Evolutionary conservation across 1,140 invertebrate genomes (phyloP), one percentile per base, ranked within the genome.

Genomic region (Drosophila rufa): DNA sequence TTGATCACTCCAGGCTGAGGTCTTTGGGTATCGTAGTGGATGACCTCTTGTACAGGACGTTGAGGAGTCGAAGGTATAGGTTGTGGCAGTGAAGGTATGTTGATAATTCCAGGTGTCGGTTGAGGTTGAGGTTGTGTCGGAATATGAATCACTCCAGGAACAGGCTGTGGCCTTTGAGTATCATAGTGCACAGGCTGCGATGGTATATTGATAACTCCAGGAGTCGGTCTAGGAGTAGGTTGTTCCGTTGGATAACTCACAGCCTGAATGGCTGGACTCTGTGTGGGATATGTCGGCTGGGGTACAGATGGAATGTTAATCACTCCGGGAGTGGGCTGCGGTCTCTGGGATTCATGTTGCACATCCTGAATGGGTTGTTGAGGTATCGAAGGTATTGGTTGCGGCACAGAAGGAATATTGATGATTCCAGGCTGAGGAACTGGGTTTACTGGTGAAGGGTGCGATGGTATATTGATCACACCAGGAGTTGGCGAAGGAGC

Each of bases 171-270:
- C 19, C 43, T 14, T 4, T 25, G 22, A 25, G 22, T 25, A 25
- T 25, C 22, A 25, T 25, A 25, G 22, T 25, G 22, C 22, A 25
- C 22, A 25, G 22, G 22, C 22, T 22, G 22, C 5, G 79, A 64
- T 30, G 79, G 79, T 12, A 81, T 48, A 22, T 82, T 87, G 11
- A 82, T 40, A 4, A 80, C 68, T 42, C 79, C 83, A 2, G 79
- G 75, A 38, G 43, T 38, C 9, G 19, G 1, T 12, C 4, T 9
- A 30, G 61, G 80, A 59, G 30, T 80, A 6, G 42, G 42, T 1
- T 67, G 82, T 53, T 47, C 48, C 7, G 73, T 75, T 25, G 82
- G 83, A 43, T 83, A 83, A 30, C 69, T 80, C 3, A 74, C 67
- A 43, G 53, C 76, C 9, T 76, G 75, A 22, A 80, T 74, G 12